Evolutionary conservation across 2,888 invertebrate species (phyloP).

Genomic region (Lasioglossum figueresi): DNA sequence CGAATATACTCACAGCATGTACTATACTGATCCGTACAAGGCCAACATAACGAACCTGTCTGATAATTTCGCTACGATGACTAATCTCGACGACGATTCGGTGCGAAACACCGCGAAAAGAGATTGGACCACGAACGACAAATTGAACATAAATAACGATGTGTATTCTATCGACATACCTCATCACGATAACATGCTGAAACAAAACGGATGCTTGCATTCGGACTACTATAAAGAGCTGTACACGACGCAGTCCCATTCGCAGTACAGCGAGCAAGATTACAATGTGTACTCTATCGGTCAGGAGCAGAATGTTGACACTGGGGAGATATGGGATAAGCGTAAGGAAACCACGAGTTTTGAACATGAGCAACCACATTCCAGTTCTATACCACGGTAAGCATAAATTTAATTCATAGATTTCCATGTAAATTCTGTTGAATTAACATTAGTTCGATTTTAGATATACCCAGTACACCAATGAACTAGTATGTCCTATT

Average conservation of each 20-base stretch:
- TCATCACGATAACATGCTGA: conserved; percentile 77
- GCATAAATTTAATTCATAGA: conserved; percentile 35
- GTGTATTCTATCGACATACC: conserved; percentile 79
- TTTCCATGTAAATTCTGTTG: background rate
- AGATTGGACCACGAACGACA: conserved; percentile 78
- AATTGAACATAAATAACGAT: conserved; percentile 78
- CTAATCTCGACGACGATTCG: conserved; percentile 76
- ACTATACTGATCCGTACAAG: conserved; percentile 81
- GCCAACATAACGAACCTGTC: conserved; percentile 78
- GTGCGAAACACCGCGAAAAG: conserved; percentile 75
- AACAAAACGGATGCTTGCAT: conserved; percentile 80
- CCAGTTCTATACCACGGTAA: conserved; percentile 83
- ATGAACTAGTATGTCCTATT: conserved; percentile 81
- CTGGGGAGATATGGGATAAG: conserved; percentile 83
- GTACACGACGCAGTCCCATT: conserved; percentile 77
- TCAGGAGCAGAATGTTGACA: conserved; percentile 83
- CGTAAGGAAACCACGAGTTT: conserved; percentile 87
- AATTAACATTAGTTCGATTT: conserved; percentile 26
- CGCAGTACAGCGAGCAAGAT: conserved; percentile 81
- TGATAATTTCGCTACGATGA: conserved; percentile 78
- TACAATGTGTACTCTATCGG: conserved; percentile 81
- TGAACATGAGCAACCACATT: conserved; percentile 86
- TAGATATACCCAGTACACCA: conserved; percentile 81
- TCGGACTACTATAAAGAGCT: conserved; percentile 81
- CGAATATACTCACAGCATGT: conserved; percentile 82